These are phyloP conservation scores for Rhinophrynus dorsalis DNA, from an alignment of 2,797 vertebrate genomes.

Conservation along the genomic window DNA sequence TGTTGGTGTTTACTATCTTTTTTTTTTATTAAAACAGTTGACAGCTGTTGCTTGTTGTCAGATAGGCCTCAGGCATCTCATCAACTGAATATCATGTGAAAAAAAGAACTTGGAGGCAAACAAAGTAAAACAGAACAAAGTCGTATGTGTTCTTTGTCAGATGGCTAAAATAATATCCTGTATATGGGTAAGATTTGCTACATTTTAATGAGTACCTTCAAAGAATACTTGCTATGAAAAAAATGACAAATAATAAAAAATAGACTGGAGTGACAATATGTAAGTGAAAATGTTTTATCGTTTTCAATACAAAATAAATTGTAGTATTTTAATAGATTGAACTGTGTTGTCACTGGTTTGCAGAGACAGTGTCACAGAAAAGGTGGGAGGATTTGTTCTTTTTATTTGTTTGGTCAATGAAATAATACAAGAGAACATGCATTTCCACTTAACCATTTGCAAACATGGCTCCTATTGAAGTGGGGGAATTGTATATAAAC, in stretches of 20 bases:
- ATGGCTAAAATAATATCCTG: neutral
- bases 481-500: too few species aligned
- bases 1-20: conserved; percentile 7
- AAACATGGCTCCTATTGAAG: too few species aligned
- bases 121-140: neutral
- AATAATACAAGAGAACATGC: conserved; percentile 65
- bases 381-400: too few species aligned
- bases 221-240: too few species aligned
- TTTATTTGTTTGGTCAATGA: conserved; percentile 61
- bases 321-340: too few species aligned
- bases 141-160: neutral
- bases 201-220: neutral
- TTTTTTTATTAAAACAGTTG: conserved; percentile 20
- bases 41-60: conserved; percentile 32
- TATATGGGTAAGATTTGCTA: neutral
- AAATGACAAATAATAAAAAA: too few species aligned
- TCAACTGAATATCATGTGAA: conserved; percentile 14
- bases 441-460: conserved; percentile 66
- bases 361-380: too few species aligned
- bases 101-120: neutral
- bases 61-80: conserved; percentile 12
- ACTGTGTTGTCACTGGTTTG: too few species aligned
- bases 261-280: too few species aligned
- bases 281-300: too few species aligned
- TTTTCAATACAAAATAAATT: too few species aligned